These are phyloP conservation scores for Tinea pellionella DNA, from an alignment of 2,888 invertebrate genomes.

Conservation along the genomic window DNA sequence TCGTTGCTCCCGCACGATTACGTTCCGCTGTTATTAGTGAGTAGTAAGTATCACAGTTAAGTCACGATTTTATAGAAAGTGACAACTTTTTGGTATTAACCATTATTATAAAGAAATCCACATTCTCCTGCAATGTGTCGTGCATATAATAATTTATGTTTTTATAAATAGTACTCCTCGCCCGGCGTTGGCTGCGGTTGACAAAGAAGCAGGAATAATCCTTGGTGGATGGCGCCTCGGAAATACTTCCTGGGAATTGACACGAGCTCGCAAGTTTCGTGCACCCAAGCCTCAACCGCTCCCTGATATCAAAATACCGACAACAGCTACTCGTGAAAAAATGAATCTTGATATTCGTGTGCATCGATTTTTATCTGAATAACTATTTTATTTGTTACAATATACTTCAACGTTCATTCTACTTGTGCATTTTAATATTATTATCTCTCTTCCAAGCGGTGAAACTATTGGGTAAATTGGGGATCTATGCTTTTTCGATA, in stretches of 20 bases:
- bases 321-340: conserved; percentile 39
- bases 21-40: conserved; percentile 39
- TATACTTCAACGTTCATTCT: neutral
- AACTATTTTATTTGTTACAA: conserved; percentile 16
- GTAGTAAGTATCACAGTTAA: conserved; percentile 36
- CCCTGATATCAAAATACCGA: conserved; percentile 41
- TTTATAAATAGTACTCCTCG: conserved; percentile 34
- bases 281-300: conserved; percentile 38
- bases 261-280: conserved; percentile 49
- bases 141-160: neutral
- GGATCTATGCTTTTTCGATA: too few relatives aligned
- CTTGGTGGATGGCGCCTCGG: conserved; percentile 35
- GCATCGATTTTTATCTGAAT: conserved; percentile 33
- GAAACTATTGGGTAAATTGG: too few relatives aligned
- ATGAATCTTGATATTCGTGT: conserved; percentile 49
- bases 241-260: conserved; percentile 51
- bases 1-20: conserved; percentile 53
- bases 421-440: conserved; percentile 20
- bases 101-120: neutral
- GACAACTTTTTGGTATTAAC: neutral
- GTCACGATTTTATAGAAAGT: conserved; percentile 8
- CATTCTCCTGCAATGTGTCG: too few relatives aligned
- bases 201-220: conserved; percentile 31
- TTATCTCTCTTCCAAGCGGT: neutral
- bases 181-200: conserved; percentile 36